Base-by-base conservation (phyloP, 1,140 invertebrate genomes). In the Lepidurus apus region DNA sequence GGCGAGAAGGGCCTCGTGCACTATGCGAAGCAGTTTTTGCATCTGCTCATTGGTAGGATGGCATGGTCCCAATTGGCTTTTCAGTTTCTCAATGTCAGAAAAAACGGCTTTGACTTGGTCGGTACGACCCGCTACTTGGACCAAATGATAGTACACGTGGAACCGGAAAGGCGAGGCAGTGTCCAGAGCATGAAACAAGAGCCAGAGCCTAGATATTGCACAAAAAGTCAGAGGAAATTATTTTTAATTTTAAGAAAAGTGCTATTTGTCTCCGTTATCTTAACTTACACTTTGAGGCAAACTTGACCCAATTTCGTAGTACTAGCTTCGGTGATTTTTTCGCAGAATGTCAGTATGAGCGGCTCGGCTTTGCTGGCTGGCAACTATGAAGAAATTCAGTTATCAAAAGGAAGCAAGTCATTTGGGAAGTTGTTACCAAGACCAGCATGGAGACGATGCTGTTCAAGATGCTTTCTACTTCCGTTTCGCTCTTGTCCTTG, bases 371-470 rank as follows among this genome's bases (percentile, higher is more conserved):
- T 89, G 82, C 95, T 93, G 73, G 91, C 87, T 13, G 93, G 93
- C 78, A 95, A 93, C 91, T 92, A 83, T 76, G 86, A 88, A 81
- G 34, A 82, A 83, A 80, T 77, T 81, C 81, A 74, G 79, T 80
- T 1, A 82, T 17, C 13, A 7, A 17, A n/a, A 65, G 7, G 53
- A 13, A 17, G 79, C n/a, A 78, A 76, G 79, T 83, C 81, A 78
- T 45, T 45, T 65, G 74, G 77, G 7, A 42, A 76, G 47, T 79
- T 90, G 89, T 89, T 87, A 93, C 92, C 81, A 94, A 89, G 80
- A 97, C 92, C 87, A 97, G 91, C 78, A 97, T 93, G 7, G 95
- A 97, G 4, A 98, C 95, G 86, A 98, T 96, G 86, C 91, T 92
- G 88, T 95, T 94, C 0, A 94, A 86, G 75, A 95, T 92, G 80